phyloP scores from a whole-genome alignment of 2,797 vertebrate genomes.

The Eulemur mongoz region DNA sequence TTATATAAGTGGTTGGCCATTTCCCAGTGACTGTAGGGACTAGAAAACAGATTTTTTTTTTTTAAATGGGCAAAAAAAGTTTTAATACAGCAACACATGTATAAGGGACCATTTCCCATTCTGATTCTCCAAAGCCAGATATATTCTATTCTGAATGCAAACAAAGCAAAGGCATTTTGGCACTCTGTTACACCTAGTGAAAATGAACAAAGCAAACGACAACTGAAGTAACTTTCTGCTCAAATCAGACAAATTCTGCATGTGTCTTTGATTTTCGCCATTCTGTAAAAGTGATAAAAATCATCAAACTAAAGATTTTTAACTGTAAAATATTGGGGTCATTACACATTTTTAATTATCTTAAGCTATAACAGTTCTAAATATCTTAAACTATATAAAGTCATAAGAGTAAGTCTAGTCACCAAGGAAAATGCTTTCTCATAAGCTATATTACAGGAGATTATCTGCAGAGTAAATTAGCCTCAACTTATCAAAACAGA shows the following conservation, averaged over 20 bases:
- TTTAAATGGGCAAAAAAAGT: not conserved
- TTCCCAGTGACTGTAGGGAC: not conserved
- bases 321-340: constrained; percentile 20
- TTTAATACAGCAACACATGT: not conserved
- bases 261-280: not conserved
- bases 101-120: not conserved
- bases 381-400: not conserved
- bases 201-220: not conserved
- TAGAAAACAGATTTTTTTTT: not conserved
- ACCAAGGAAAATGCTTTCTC: not conserved
- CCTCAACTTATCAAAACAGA: constrained; percentile 1
- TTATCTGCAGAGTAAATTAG: not conserved
- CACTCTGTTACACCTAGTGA: not conserved
- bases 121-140: not conserved
- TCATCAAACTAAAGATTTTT: constrained; percentile 9
- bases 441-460: not conserved
- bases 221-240: not conserved
- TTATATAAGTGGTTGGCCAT: not conserved
- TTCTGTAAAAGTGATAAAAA: constrained; percentile 15
- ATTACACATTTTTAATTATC: not conserved
- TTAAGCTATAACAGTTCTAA: not conserved
- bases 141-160: not conserved
- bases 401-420: not conserved
- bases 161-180: not conserved
- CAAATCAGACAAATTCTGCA: constrained; percentile 8